Conservation (phyloP, 1,140 invertebrate species). For the Ooceraea biroi region DNA sequence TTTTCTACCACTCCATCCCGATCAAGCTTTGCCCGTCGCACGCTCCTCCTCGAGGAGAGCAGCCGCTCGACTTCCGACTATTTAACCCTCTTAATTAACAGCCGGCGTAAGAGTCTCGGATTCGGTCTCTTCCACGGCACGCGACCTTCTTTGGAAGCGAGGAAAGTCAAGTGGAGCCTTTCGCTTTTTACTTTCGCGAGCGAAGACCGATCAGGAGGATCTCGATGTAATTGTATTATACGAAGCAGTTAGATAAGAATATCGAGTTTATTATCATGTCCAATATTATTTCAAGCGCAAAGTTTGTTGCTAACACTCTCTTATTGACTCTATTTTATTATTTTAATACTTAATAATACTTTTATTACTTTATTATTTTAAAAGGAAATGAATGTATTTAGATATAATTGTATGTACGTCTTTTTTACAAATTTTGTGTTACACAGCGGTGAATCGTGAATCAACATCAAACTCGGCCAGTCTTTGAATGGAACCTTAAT, state of each 20-base stretch:
- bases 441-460: background rate
- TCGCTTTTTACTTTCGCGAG: conserved; percentile 30
- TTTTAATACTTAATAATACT: no score
- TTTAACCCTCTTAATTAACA: conserved; percentile 74
- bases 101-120: conserved; percentile 41
- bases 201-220: background rate
- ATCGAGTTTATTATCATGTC: background rate
- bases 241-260: background rate
- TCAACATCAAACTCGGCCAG: background rate
- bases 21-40: conserved; percentile 52
- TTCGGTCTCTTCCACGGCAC: conserved; percentile 59
- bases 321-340: background rate
- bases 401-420: background rate
- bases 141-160: conserved; percentile 50
- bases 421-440: background rate
- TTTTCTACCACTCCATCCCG: conserved; percentile 51
- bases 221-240: conserved; percentile 13
- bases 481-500: background rate
- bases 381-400: background rate
- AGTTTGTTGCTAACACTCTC: background rate
- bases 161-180: background rate
- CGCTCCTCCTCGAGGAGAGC: conserved; percentile 42
- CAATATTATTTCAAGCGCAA: background rate
- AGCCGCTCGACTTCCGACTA: conserved; percentile 67
- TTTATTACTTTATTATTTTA: conserved; percentile 16